Evolutionary conservation across 1,140 invertebrate species (phyloP).

Genomic region (Uloborus diversus): DNA sequence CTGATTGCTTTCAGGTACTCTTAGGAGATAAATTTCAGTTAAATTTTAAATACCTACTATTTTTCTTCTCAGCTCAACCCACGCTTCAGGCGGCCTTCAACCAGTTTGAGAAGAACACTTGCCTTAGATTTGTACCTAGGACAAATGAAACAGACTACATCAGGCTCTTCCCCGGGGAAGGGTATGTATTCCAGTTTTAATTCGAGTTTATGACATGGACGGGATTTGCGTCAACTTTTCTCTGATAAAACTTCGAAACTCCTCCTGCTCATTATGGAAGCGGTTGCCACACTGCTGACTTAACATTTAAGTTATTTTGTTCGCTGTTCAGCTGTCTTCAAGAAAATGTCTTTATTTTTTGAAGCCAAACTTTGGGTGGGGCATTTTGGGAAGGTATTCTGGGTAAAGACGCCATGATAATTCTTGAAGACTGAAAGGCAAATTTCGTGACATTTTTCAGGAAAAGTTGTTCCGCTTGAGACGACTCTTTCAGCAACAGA

Average conservation of each 20-base stretch:
- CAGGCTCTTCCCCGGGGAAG: constrained; percentile 63
- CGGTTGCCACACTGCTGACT: neutral
- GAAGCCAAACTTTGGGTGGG: neutral
- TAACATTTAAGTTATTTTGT: neutral
- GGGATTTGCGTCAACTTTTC: neutral
- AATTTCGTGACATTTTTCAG: no score
- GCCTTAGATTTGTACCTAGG: constrained; percentile 29
- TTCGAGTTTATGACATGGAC: neutral
- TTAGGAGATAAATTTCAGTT: neutral
- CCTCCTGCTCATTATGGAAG: neutral
- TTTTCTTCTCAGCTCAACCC: neutral
- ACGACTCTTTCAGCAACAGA: no score
- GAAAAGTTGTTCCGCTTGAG: no score
- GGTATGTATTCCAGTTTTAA: constrained; percentile 26
- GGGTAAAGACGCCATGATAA: no score
- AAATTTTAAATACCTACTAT: neutral
- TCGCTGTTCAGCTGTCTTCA: neutral
- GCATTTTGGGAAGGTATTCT: neutral
- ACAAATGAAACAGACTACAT: constrained; percentile 61
- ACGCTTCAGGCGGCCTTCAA: neutral
- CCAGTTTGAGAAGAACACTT: constrained; percentile 23
- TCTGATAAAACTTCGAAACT: neutral
- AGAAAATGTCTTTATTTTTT: neutral
- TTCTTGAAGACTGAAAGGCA: no score
- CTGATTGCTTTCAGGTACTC: neutral